These are phyloP conservation scores for Fulica atra DNA, from an alignment of 2,113 vertebrate species.

Conservation along the genomic window DNA sequence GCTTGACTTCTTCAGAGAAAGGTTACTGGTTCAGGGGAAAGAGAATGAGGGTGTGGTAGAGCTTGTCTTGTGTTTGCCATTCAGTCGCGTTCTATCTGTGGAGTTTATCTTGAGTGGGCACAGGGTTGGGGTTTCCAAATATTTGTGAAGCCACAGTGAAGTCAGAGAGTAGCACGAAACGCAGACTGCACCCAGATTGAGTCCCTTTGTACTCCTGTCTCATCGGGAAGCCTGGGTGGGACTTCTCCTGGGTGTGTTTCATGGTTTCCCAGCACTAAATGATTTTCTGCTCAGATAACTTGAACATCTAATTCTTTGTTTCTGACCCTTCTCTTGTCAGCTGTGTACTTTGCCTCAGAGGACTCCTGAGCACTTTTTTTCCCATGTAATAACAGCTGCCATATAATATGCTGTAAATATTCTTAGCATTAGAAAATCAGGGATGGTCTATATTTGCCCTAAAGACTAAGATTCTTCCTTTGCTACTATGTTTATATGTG, in stretches of 20 bases:
- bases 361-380: neutral
- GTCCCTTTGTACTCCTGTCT: neutral
- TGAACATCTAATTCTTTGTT: neutral
- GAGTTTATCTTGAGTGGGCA: neutral
- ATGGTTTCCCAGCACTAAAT: neutral
- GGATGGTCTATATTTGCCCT: neutral
- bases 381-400: neutral
- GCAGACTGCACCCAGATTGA: neutral
- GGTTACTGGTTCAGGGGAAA: neutral
- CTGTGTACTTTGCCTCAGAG: neutral
- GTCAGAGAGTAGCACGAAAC: neutral
- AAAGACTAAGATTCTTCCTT: neutral
- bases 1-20: neutral
- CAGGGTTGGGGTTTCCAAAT: neutral
- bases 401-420: neutral
- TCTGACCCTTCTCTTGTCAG: neutral
- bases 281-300: neutral
- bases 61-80: neutral
- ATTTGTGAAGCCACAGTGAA: neutral
- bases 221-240: neutral
- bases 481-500: neutral
- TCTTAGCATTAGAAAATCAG: neutral
- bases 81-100: neutral
- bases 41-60: neutral
- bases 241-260: neutral